Evolutionary conservation across 2,888 invertebrate species (phyloP).

Genomic region (Drosophila mimetica): DNA sequence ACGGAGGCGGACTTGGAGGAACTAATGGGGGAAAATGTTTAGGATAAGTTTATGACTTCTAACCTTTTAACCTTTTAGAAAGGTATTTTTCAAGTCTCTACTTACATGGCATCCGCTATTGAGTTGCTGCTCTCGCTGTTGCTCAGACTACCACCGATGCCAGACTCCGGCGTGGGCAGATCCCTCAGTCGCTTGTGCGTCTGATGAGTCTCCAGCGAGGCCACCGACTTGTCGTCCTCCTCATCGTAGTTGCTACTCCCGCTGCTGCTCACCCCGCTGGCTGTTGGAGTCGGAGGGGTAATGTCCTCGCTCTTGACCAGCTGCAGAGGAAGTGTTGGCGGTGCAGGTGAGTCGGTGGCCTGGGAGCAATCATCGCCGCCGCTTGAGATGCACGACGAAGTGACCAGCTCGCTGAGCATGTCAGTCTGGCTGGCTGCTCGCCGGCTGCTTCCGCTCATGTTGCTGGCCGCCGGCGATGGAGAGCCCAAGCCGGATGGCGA

Average conservation of each 20-base stretch:
- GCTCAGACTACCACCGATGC: slow-evolving; percentile 81
- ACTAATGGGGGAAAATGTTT: slow-evolving; percentile 23
- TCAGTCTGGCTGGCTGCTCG: slow-evolving; percentile 67
- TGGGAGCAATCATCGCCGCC: slow-evolving; percentile 70
- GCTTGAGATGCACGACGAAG: slow-evolving; percentile 77
- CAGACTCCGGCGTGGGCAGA: slow-evolving; percentile 79
- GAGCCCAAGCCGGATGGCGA: slow-evolving; percentile 71
- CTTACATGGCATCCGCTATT: slow-evolving; percentile 75
- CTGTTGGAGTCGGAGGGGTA: slow-evolving; percentile 15
- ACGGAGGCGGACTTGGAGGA: slow-evolving; percentile 54
- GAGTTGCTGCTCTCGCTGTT: slow-evolving; percentile 79
- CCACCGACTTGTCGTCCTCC: slow-evolving; percentile 64
- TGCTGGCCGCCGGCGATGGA: slow-evolving; percentile 52
- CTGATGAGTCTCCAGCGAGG: slow-evolving; percentile 61
- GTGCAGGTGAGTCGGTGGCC: slow-evolving; percentile 25
- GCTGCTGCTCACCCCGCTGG: slow-evolving; percentile 37
- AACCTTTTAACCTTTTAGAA: background rate
- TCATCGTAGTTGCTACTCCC: slow-evolving; percentile 65
- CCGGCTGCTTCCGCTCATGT: slow-evolving; percentile 51
- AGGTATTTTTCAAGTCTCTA: slow-evolving; percentile 6
- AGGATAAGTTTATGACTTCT: background rate
- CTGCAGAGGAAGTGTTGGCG: slow-evolving; percentile 10
- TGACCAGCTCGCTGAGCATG: slow-evolving; percentile 81
- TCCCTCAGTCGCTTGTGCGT: slow-evolving; percentile 71
- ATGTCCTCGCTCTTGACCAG: background rate